Evolutionary conservation across 2,888 invertebrate genomes (phyloP).

Genomic region (Phalera bucephala): DNA sequence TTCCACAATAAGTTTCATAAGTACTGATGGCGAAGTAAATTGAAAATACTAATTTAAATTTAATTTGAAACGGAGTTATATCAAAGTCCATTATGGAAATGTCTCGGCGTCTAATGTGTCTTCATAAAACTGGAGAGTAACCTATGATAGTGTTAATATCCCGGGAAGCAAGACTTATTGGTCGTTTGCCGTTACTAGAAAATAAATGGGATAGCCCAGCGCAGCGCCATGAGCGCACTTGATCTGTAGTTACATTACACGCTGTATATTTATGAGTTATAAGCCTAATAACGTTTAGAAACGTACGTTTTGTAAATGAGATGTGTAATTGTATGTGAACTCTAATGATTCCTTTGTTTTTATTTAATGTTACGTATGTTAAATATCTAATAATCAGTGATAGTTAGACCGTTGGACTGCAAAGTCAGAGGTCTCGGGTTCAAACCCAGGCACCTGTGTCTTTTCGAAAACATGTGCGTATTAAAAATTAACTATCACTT

Average conservation of each 20-base stretch:
- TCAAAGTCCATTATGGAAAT: constrained; percentile 65
- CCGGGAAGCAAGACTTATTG: constrained; percentile 80
- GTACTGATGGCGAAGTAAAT: no score
- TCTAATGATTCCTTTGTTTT: no score
- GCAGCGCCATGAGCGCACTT: constrained; percentile 32
- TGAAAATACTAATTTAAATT: no score
- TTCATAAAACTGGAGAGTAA: constrained; percentile 79
- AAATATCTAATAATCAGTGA: no score
- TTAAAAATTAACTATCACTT: no score
- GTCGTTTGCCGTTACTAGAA: constrained; percentile 75
- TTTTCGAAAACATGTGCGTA: no score
- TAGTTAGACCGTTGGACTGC: no score
- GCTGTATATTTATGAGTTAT: constrained; percentile 28
- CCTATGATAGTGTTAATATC: constrained; percentile 82
- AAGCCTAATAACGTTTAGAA: constrained; percentile 23
- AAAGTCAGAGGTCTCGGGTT: no score
- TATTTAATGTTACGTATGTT: no score
- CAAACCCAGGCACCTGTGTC: no score
- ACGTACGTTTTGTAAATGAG: constrained; percentile 1
- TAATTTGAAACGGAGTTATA: constrained; percentile 27
- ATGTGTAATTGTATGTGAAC: background rate
- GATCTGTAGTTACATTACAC: constrained; percentile 31
- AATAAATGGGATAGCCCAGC: constrained; percentile 68
- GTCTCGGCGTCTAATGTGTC: constrained; percentile 70
- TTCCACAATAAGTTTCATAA: no score